These are phyloP conservation scores for Cyclina sinensis DNA, from an alignment of 1,140 invertebrate species.

Conservation along the genomic window DNA sequence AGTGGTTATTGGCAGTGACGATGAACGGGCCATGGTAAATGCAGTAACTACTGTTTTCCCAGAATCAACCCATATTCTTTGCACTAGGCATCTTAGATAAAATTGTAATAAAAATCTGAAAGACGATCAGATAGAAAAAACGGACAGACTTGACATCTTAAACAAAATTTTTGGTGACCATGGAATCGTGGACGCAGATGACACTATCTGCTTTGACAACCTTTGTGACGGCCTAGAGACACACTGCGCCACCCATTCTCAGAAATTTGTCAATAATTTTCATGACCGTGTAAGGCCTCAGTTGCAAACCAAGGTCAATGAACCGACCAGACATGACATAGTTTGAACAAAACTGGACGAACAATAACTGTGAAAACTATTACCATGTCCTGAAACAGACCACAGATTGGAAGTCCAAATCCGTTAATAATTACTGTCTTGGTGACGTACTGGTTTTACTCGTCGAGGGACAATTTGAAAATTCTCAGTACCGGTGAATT, in stretches of 20 bases:
- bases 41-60: background rate
- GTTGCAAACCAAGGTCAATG: background rate
- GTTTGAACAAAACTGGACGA: slow-evolving; percentile 54
- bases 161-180: background rate
- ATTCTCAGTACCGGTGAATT: slow-evolving; percentile 3
- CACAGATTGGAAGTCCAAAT: slow-evolving; percentile 21
- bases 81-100: background rate
- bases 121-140: background rate
- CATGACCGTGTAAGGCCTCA: background rate
- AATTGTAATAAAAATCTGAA: background rate
- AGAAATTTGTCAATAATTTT: background rate
- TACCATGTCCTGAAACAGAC: slow-evolving; percentile 34
- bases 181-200: background rate
- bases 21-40: background rate
- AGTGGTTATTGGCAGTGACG: background rate
- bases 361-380: slow-evolving; percentile 46
- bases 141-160: background rate
- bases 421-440: background rate
- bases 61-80: background rate
- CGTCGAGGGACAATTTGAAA: background rate
- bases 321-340: background rate
- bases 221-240: background rate
- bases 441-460: background rate
- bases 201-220: background rate
- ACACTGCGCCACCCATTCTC: background rate